Conservation (phyloP, 2,113 vertebrate species). For the Ctenomys sociabilis region DNA sequence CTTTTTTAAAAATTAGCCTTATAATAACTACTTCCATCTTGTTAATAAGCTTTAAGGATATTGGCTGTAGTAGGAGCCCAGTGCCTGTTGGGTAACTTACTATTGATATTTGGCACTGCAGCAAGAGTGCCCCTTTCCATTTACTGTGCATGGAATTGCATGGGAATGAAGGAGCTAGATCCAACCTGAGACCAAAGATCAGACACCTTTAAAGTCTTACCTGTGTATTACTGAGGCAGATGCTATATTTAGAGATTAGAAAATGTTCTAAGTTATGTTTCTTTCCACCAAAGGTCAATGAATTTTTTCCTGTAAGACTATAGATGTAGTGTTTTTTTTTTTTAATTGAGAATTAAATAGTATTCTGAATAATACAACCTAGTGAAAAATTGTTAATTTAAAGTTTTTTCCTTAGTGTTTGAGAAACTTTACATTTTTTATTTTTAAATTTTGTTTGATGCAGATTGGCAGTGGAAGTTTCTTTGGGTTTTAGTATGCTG, state of each 20-base stretch:
- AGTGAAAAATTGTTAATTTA: constrained; percentile 43
- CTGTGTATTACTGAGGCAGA: neutral
- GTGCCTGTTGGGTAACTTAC: neutral
- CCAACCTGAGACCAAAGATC: neutral
- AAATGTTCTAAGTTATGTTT: constrained; percentile 17
- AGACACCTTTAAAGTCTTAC: neutral
- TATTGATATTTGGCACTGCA: neutral
- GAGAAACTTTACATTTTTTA: constrained; percentile 39
- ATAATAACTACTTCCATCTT: neutral
- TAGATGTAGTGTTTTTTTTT: neutral
- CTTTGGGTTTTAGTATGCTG: neutral
- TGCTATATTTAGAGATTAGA: neutral
- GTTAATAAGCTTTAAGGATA: neutral
- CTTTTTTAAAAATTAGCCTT: neutral
- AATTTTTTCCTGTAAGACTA: neutral
- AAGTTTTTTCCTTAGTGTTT: constrained; percentile 25
- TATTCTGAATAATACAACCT: constrained; percentile 21
- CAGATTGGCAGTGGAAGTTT: neutral
- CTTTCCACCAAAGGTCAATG: neutral
- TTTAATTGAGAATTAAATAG: constrained; percentile 30
- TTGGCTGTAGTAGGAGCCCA: neutral
- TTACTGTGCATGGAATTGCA: neutral
- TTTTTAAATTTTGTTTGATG: constrained; percentile 26
- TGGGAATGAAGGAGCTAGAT: neutral
- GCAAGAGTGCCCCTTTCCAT: neutral